A percentile compares a stretch with the other conserved stretches of the same genome.
phyloP scores from a whole-genome alignment of 2,797 vertebrate species.

The Lycodopsis pacificus region DNA sequence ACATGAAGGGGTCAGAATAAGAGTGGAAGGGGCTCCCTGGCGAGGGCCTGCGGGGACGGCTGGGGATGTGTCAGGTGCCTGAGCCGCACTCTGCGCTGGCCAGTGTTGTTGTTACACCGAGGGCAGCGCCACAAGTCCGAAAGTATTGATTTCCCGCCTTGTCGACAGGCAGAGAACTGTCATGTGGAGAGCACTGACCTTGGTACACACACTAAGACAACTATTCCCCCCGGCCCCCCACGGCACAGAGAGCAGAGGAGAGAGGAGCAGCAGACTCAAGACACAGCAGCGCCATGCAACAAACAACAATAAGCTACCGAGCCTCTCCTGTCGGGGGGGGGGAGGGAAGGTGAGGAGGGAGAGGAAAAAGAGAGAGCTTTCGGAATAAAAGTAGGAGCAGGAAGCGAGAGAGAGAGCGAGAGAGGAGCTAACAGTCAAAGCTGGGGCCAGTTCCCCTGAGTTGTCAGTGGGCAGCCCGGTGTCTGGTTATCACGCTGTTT shows the following conservation, averaged over 20 bases:
- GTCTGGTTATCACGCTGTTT: slow-evolving; percentile 85
- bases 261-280: slow-evolving; percentile 66
- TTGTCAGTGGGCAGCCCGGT: slow-evolving; percentile 80
- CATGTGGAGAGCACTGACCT: slow-evolving; percentile 97
- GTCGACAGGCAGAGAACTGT: slow-evolving; percentile 98
- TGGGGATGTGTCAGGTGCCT: slow-evolving; percentile 82
- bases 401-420: slow-evolving; percentile 26
- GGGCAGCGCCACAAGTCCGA: slow-evolving; percentile 97
- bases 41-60: slow-evolving; percentile 53
- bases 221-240: slow-evolving; percentile 80
- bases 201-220: slow-evolving; percentile 85
- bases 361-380: background rate
- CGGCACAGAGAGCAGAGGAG: slow-evolving; percentile 70
- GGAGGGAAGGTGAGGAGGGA: slow-evolving; percentile 42
- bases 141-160: slow-evolving; percentile 99
- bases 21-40: slow-evolving; percentile 66
- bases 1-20: slow-evolving; percentile 69
- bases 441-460: slow-evolving; percentile 80
- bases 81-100: slow-evolving; percentile 63
- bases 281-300: slow-evolving; percentile 70
- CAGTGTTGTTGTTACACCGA: slow-evolving; percentile 97
- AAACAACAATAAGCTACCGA: slow-evolving; percentile 71
- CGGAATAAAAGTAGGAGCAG: slow-evolving; percentile 24
- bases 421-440: slow-evolving; percentile 74
- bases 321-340: slow-evolving; percentile 47